Evolutionary conservation across 2,113 vertebrate genomes (phyloP).

Genomic region (Embiotoca jacksoni): DNA sequence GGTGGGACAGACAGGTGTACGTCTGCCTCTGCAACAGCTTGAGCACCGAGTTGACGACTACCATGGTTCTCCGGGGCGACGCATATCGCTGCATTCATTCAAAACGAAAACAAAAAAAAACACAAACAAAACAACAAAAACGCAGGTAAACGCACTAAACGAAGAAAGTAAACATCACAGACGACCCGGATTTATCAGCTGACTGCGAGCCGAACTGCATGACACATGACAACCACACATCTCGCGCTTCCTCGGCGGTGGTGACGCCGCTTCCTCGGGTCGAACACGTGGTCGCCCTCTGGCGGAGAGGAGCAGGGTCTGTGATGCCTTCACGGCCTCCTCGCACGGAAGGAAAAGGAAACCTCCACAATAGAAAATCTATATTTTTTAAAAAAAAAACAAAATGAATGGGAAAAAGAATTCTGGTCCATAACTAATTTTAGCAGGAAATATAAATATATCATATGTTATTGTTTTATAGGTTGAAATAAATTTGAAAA

Average conservation of each 20-base stretch:
- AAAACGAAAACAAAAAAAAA: conserved; percentile 1
- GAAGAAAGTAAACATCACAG: conserved; percentile 55
- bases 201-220: conserved; percentile 44
- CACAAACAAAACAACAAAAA: background rate
- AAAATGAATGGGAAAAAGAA: too few species aligned
- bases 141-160: background rate
- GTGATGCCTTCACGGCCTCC: too few species aligned
- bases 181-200: conserved; percentile 61
- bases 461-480: too few species aligned
- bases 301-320: conserved; percentile 7
- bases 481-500: too few species aligned
- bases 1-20: conserved; percentile 97
- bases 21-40: conserved; percentile 97
- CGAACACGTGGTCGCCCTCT: conserved; percentile 38
- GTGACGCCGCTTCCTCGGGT: background rate
- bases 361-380: too few species aligned
- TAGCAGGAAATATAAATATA: too few species aligned
- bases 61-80: conserved; percentile 85
- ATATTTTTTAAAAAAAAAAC: too few species aligned
- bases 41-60: conserved; percentile 88
- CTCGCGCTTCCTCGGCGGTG: conserved; percentile 56
- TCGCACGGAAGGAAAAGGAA: too few species aligned
- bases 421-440: too few species aligned
- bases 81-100: conserved; percentile 79
- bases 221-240: conserved; percentile 56